Base-by-base conservation (phyloP, 2,797 vertebrate genomes). In the Lophius americanus region DNA sequence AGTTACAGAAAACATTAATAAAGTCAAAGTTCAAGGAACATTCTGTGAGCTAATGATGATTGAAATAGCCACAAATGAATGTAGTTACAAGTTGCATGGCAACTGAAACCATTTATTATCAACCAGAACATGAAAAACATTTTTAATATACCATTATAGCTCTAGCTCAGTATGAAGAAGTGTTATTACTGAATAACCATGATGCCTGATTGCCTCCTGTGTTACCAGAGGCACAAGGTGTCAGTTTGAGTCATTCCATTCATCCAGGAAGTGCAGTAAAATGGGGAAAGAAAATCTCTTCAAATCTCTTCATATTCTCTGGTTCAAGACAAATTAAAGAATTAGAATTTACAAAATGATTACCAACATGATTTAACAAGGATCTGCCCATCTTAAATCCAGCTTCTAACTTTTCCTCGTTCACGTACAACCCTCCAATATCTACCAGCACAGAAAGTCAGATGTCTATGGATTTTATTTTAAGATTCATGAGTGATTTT, bases 241-340 rank as follows among this genome's bases (percentile, higher is more conserved):
- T 8, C 36, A 14, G 36, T 51, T 66, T 47, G n/a, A 59, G 48
- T 76, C 52, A 36, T 43, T 57, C 44, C 42, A 68, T 65, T 68
- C 68, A 75, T 77, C 2, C 4, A 43, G 12, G 37, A 75, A 48
- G 46, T 67, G 61, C 32, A 32, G 51, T 64, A 51, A 76, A 68
- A 63, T 60, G 66, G 23, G 51, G 55, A 69, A 59, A 57, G 54
- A 68, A 75, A 75, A 81, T 64, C 75, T 81, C 73, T 68, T 64
- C 47, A 63, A 71, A 76, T 77, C 78, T 70, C 32, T 66, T 73
- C 57, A 69, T 49, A 68, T 64, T 70, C 64, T 55, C 44, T 36
- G 38, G 33, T 47, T 82, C 65, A 78, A 71, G 67, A 68, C 70
- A 75, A 75, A 73, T 75, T 7, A 76, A 84, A 78, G 68, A 70